Percentiles rank a stretch among this genome's conserved stretches.
Conservation (phyloP, 2,113 vertebrate genomes). For the Carassius auratus region DNA sequence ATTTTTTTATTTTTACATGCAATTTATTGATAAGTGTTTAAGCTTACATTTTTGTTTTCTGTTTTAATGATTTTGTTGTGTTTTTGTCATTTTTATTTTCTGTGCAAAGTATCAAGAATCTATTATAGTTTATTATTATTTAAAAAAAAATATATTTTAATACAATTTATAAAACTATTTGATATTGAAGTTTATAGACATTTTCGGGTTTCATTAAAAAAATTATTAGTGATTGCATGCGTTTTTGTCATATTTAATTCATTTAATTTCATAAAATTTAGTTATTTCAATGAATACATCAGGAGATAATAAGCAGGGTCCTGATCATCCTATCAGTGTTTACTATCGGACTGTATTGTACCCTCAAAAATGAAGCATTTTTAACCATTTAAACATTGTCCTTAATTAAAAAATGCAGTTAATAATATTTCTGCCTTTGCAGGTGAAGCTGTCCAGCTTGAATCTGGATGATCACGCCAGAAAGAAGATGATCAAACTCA, state of each 20-base stretch:
- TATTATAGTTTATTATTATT: background rate
- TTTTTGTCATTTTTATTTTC: background rate
- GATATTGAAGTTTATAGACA: background rate
- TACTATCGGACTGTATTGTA: background rate
- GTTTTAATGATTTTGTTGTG: background rate
- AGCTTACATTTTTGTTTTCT: background rate
- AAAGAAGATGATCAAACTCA: slow-evolving; percentile 91
- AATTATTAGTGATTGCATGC: too few species aligned
- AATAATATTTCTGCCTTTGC: background rate
- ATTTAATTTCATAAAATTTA: background rate
- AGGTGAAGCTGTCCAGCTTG: slow-evolving; percentile 89
- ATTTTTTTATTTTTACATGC: background rate
- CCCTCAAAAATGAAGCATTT: background rate
- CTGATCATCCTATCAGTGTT: background rate
- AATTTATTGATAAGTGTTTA: too few species aligned
- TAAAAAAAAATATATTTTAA: background rate
- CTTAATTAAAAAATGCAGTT: background rate
- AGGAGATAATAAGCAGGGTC: background rate
- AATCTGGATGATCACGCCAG: slow-evolving; percentile 92
- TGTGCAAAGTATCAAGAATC: background rate
- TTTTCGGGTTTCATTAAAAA: background rate
- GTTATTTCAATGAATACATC: background rate
- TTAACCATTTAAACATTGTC: background rate
- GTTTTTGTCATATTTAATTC: background rate
- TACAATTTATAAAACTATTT: background rate